phyloP scores from a whole-genome alignment of 2,888 invertebrate species.

The Dryobota labecula region DNA sequence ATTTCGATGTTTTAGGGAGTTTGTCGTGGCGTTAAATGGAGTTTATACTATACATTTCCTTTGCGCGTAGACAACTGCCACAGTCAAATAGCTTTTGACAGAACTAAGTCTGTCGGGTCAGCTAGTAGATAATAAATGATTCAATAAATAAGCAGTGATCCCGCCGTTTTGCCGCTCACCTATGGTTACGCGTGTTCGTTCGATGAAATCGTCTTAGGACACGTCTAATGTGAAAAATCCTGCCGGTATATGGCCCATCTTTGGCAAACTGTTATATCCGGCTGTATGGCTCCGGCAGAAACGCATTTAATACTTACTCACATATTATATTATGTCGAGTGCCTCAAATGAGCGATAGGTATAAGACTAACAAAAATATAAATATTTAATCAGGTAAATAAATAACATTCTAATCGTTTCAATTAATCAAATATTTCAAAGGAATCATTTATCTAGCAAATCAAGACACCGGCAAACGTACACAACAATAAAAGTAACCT shows the following conservation, averaged over 20 bases:
- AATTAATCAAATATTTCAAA: slow-evolving; percentile 34
- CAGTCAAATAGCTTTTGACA: no score
- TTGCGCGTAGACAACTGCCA: no score
- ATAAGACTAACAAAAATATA: background rate
- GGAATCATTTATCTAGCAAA: slow-evolving; percentile 31
- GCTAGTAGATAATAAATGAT: background rate
- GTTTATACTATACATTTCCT: no score
- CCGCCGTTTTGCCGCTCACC: background rate
- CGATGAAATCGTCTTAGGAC: background rate
- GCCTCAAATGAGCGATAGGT: slow-evolving; percentile 5
- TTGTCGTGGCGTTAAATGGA: no score
- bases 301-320: background rate
- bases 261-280: no score
- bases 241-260: background rate
- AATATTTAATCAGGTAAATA: slow-evolving; percentile 26
- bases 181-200: background rate
- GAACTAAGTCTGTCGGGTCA: no score
- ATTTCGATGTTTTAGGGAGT: no score
- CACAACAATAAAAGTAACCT: slow-evolving; percentile 34
- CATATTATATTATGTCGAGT: background rate
- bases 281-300: no score
- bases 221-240: background rate
- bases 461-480: slow-evolving; percentile 16
- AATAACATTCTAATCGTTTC: slow-evolving; percentile 31
- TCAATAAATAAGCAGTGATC: background rate